phyloP scores from a whole-genome alignment of 2,888 invertebrate species.

The Harpalus rubripes region DNA sequence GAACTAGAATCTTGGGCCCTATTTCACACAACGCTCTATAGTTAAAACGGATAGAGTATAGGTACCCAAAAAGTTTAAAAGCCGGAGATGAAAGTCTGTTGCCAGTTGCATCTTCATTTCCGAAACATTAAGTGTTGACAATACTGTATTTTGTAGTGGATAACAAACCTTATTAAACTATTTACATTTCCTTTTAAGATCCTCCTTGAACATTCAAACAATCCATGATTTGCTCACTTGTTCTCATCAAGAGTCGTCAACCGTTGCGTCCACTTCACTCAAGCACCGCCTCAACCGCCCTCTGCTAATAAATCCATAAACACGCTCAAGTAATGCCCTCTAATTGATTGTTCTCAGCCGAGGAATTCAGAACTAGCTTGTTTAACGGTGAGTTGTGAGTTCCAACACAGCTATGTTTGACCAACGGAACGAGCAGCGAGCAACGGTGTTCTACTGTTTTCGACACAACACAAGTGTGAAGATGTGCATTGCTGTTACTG shows the following conservation, averaged over 20 bases:
- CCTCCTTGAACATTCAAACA: not conserved
- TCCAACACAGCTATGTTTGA: not conserved
- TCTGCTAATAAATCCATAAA: conserved; percentile 33
- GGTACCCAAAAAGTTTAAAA: too few relatives aligned
- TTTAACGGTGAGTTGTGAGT: not conserved
- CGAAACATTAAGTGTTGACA: not conserved
- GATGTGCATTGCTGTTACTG: not conserved
- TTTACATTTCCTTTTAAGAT: not conserved
- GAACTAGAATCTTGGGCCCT: too few relatives aligned
- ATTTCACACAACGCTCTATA: too few relatives aligned
- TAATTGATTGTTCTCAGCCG: conserved; percentile 26
- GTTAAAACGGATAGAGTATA: too few relatives aligned
- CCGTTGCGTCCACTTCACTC: conserved; percentile 23
- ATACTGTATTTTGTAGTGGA: not conserved
- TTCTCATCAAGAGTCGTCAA: not conserved
- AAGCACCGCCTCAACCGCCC: not conserved
- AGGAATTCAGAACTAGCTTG: not conserved
- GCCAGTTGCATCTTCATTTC: too few relatives aligned
- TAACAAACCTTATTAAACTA: not conserved
- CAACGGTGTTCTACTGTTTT: not conserved
- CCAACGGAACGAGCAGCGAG: not conserved
- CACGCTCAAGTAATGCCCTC: conserved; percentile 30
- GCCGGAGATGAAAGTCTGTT: too few relatives aligned
- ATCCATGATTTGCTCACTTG: not conserved
- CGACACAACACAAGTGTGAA: not conserved